Base-by-base conservation (phyloP, 2,113 vertebrate genomes). In the Cathartes aura region DNA sequence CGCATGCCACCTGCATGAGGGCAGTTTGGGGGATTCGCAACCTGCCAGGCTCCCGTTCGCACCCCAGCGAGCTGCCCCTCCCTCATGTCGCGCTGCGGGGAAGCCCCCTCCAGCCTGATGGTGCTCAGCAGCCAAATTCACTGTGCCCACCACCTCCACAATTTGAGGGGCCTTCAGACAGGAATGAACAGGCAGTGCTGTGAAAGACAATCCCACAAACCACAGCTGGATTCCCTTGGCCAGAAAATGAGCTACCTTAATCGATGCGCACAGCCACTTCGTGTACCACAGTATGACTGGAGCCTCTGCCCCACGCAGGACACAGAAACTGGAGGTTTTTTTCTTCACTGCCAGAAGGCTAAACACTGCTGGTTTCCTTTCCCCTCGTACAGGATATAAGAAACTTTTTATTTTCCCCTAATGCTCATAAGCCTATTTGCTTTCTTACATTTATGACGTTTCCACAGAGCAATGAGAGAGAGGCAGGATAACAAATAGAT, bases 71-170 rank as follows among this genome's bases (percentile, higher is more conserved):
- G 52, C 50, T 66, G 68, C 15, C 12, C 19, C 19, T 42, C n/a
- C 45, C 53, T 60, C 50, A 2, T 5, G 14, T 3, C 3, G 1
- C 22, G 0, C 26, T 27, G 36, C 1, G 5, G 59, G 22, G 60
- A 26, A 42, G 14, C 3, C 5, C 36, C 38, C 24, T 63, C 38
- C 67, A n/a, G 52, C 47, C 12, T 5, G 38, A 23, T 7, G 43
- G 52, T 42, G n/a, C 36, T 48, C 8, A 2, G 73, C 63, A 85
- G 59, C 55, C 4, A 0, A 36, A 47, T 17, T 32, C 21, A 5
- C 50, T 34, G 22, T 1, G 2, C 2, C 2, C 29, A 23, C 29
- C 7, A 5, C 48, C 63, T 68, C 59, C 50, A 13, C 27, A 10
- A 0, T 4, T 2, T 9, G 15, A 15, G 34, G 15, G 21, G 11